Evolutionary conservation across 1,140 invertebrate genomes (phyloP), one percentile per base, ranked within the genome.

Genomic region (Hyles euphorbiae): DNA sequence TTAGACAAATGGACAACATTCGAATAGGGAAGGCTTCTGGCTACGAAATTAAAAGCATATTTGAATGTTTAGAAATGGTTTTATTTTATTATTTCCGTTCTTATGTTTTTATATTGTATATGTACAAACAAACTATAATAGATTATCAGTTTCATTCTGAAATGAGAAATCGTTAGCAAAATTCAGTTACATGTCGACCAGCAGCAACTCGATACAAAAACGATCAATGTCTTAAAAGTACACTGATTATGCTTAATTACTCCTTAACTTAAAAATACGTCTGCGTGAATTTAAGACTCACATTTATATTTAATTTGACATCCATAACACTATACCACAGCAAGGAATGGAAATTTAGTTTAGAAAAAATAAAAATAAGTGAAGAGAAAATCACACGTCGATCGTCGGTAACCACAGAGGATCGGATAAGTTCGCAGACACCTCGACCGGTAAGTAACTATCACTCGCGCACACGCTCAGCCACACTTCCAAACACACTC

Each of bases 101-200:
- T 86, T 87, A 87, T 75, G 82, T 53, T 83, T 83, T 74, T 76
- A 81, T 72, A 86, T 65, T 86, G 83, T 84, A 87, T 88, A 88
- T 88, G 85, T 88, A 88, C 85, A 87, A 87, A 87, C 80, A 84
- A 87, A 85, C 74, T 85, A 84, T 79, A 83, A 76, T 87, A 84
- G 76, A 74, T 76, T 72, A 82, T 83, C 79, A 84, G 76, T 83
- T 81, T 83, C 84, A 82, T 84, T 84, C 76, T 75, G 76, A 83
- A 87, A 74, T 75, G 72, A 82, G 78, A 85, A 85, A 78, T 87
- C 75, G 69, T 84, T 79, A 81, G 76, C 66, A 71, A 77, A 57
- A 72, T 76, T 74, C 63, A 78, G 77, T 78, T 68, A 77, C 65
- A 75, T 71, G 60, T 76, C 65, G 63, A 68, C 65, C 67, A 71